Conservation (phyloP, 2,888 invertebrate genomes). For the Antheraea yamamai region DNA sequence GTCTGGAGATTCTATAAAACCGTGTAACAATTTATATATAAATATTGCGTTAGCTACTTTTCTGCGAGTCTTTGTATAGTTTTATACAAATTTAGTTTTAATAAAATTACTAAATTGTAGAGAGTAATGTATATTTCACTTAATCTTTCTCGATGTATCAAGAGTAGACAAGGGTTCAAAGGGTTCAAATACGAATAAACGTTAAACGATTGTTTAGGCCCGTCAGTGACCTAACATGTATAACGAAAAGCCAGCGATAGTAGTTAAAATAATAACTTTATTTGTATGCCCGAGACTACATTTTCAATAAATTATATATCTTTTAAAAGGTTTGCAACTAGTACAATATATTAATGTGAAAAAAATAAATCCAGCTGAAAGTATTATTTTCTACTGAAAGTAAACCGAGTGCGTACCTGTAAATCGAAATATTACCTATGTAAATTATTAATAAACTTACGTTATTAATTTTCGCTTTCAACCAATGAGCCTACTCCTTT, state of each 20-base stretch:
- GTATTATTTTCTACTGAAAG: too few relatives aligned
- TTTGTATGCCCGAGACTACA: background rate
- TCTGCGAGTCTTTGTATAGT: background rate
- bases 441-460: too few relatives aligned
- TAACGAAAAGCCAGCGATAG: constrained; percentile 16
- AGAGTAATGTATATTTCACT: constrained; percentile 48
- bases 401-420: too few relatives aligned
- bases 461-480: too few relatives aligned
- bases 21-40: too few relatives aligned
- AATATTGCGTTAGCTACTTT: too few relatives aligned
- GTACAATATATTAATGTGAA: too few relatives aligned
- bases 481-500: too few relatives aligned
- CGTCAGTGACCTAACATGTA: constrained; percentile 37
- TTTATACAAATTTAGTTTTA: constrained; percentile 39
- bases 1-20: too few relatives aligned
- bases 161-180: constrained; percentile 73
- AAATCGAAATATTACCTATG: too few relatives aligned
- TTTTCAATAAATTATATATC: background rate
- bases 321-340: too few relatives aligned
- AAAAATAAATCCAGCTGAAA: too few relatives aligned
- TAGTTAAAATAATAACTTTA: constrained; percentile 10
- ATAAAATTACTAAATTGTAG: constrained; percentile 54
- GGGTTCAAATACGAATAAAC: constrained; percentile 68
- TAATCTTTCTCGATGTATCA: constrained; percentile 74
- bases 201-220: constrained; percentile 69